A percentile compares a stretch with the other conserved stretches of the same genome.
phyloP scores from a whole-genome alignment of 2,888 invertebrate genomes.

The Cheiracanthium punctorium region DNA sequence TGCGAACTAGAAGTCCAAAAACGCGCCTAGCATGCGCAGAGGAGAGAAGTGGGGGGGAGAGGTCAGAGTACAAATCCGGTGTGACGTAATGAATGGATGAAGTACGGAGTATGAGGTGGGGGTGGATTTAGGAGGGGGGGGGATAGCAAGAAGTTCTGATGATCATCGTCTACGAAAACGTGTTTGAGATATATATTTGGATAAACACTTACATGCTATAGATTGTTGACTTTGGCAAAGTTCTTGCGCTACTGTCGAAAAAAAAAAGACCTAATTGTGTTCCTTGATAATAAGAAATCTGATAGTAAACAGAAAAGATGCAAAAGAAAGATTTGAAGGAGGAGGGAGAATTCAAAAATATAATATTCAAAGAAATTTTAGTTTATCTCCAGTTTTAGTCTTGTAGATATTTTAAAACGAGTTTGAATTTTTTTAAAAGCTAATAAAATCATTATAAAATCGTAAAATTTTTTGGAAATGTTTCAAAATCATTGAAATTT shows the following conservation, averaged over 20 bases:
- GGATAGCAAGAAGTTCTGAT: constrained; percentile 19
- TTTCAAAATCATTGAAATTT: too few relatives aligned
- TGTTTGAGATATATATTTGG: constrained; percentile 54
- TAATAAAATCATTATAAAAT: too few relatives aligned
- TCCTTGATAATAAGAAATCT: neutral
- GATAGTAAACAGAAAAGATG: neutral
- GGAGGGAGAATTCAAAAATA: too few relatives aligned
- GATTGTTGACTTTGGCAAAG: constrained; percentile 44
- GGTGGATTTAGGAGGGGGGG: neutral
- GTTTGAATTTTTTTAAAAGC: too few relatives aligned
- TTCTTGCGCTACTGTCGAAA: neutral
- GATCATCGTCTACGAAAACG: constrained; percentile 47
- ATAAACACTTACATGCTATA: constrained; percentile 59
- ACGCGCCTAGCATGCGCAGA: constrained; percentile 46
- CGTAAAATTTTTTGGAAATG: too few relatives aligned
- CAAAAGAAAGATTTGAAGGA: too few relatives aligned
- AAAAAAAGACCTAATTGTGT: neutral
- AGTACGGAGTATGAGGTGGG: neutral
- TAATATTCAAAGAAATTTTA: too few relatives aligned
- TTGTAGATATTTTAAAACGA: too few relatives aligned
- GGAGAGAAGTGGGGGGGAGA: constrained; percentile 11
- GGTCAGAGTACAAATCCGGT: constrained; percentile 27
- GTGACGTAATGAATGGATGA: constrained; percentile 38
- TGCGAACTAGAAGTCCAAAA: constrained; percentile 32
- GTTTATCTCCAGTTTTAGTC: too few relatives aligned